Evolutionary conservation across 2,888 invertebrate species (phyloP), one percentile per base, ranked within the genome.

Genomic region (Ochlodes sylvanus): DNA sequence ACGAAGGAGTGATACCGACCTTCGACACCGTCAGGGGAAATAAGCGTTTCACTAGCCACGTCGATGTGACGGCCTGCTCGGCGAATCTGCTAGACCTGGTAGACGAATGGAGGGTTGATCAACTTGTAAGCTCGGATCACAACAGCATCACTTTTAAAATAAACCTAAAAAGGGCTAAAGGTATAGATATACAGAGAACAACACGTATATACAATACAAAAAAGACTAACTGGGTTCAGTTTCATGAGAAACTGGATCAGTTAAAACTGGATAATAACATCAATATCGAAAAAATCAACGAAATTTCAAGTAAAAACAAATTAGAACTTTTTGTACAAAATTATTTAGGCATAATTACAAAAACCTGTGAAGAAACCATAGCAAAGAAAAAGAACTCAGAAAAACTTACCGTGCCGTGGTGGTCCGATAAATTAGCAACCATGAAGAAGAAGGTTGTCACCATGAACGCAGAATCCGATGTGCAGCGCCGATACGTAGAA

Each of bases 231-330:
- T 68, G 63, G 17, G 19, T 10, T 5, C 34, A 50, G 10, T 60
- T 60, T 47, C 44, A 27, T 60, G 47, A 32, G 32, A 60, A 60
- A 60, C 5, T 60, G 15, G 15, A 17, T 27, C 60, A 60, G n/a
- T 44, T 60, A 15, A 32, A 19, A 41, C 7, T 15, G 1, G 42
- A 63, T 0, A 17, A 42, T 15, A 27, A 71, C 2, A 50, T 72
- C 0, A 67, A 62, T 2, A 19, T 5, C 9, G 9, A 5, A 1
- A 14, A 69, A 38, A 9, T 70, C 17, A n/a, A 7, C 0, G n/a
- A 7, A 14, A n/a, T 42, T n/a, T 3, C 4, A 15, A 44, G n/a
- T 60, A 70, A 6, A 10, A 15, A 0, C 42, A n/a, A 32, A 32
- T 32, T 32, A 32, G 32, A 32, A 1, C 5, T 7, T 32, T 32